Conservation (phyloP, 2,113 vertebrate genomes). For the Aegithalos caudatus region DNA sequence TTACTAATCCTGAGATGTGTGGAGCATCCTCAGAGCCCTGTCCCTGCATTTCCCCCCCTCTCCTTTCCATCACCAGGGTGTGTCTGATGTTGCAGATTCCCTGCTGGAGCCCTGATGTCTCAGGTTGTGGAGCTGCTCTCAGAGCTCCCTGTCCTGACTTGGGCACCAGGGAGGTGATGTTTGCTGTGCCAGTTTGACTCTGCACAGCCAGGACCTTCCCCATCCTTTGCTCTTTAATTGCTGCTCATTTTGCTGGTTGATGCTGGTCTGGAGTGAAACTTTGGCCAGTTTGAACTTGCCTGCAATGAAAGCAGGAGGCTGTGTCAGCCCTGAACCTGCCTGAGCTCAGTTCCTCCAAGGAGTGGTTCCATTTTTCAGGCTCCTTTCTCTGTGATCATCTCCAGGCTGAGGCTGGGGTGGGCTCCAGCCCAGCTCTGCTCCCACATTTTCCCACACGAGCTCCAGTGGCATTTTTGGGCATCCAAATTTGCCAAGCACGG, state of each 20-base stretch:
- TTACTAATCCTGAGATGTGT: not conserved
- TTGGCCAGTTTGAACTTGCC: not conserved
- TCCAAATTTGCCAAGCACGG: fast-evolving
- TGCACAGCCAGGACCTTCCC: not conserved
- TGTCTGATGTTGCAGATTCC: not conserved
- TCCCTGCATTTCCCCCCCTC: not conserved
- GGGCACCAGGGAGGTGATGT: not conserved
- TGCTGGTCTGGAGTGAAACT: not conserved
- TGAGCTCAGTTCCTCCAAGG: not conserved
- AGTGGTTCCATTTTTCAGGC: not conserved
- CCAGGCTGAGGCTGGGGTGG: not conserved
- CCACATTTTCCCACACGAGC: fast-evolving
- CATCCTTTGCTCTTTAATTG: not conserved
- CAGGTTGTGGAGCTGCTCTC: not conserved
- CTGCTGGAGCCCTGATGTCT: not conserved
- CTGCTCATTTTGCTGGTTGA: not conserved
- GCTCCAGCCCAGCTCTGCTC: not conserved
- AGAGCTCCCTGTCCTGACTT: not conserved
- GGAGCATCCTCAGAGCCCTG: not conserved
- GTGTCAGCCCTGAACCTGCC: not conserved
- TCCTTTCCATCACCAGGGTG: too few species aligned
- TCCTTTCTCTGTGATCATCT: not conserved
- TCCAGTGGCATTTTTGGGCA: not conserved
- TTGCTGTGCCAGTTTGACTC: not conserved
- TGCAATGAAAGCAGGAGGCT: not conserved